Evolutionary conservation across 2,797 vertebrate genomes (phyloP).

Genomic region (Tragopan temminckii): DNA sequence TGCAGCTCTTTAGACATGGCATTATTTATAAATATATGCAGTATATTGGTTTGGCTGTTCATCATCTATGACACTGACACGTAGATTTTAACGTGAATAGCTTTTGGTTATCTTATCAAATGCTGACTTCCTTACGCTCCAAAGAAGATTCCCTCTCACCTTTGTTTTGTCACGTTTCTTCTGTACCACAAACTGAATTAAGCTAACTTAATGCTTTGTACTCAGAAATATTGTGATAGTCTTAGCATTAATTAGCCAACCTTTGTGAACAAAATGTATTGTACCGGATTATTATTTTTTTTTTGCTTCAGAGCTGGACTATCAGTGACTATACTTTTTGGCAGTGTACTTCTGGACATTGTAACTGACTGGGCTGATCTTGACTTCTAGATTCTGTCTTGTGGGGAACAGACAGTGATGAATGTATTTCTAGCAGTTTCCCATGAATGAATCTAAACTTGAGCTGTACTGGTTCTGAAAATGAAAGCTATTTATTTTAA

Average conservation of each 20-base stretch:
- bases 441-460: constrained; percentile 79
- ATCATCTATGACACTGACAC: constrained; percentile 44
- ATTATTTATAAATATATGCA: constrained; percentile 48
- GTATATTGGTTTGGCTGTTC: constrained; percentile 60
- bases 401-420: constrained; percentile 78
- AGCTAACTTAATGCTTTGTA: constrained; percentile 73
- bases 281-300: background rate
- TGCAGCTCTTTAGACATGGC: constrained; percentile 34
- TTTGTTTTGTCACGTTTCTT: constrained; percentile 67
- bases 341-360: constrained; percentile 55
- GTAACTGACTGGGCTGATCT: constrained; percentile 64
- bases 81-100: constrained; percentile 34
- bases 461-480: constrained; percentile 83
- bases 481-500: constrained; percentile 85
- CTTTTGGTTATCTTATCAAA: constrained; percentile 62
- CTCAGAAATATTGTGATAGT: constrained; percentile 55
- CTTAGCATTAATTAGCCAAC: constrained; percentile 56
- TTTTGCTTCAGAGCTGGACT: constrained; percentile 70
- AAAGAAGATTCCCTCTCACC: constrained; percentile 63
- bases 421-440: constrained; percentile 84
- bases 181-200: constrained; percentile 34
- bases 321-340: background rate
- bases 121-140: constrained; percentile 69
- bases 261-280: constrained; percentile 63
- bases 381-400: constrained; percentile 67